Evolutionary conservation across 2,888 invertebrate genomes (phyloP), one percentile per base, ranked within the genome.

Genomic region (Philonicus albiceps): DNA sequence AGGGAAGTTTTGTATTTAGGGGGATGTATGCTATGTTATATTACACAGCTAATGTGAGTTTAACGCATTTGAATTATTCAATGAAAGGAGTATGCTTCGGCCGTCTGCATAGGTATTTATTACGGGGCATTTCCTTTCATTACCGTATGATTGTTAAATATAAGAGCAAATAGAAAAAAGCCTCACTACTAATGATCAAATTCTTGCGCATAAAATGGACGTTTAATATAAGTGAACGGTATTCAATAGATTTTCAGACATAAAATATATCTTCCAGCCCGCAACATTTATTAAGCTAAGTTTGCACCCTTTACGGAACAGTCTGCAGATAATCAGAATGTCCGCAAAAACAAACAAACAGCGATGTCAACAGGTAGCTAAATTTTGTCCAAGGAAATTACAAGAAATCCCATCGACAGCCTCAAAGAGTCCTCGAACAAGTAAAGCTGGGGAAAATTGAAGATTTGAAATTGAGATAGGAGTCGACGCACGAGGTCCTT

Each of bases 401-500:
- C 22, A 22, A 64, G 64, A 64, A 64, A 64, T 64, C 27, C 64
- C 64, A 64, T 64, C 64, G 11, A 64, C 27, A 64, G 11, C 64
- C 64, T 64, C 64, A 11, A 27, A 64, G 64, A 64, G 64, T 22
- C 3, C 64, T 64, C 3, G 11, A 49, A 30, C 27, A 30, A 30
- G 40, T 3, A 22, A 49, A 78, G 11, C 27, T 8, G 22, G 13
- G 37, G 22, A 49, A 55, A 55, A 81, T 81, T 81, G 30, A 53
- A 55, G 81, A 81, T 81, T 34, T 34, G 31, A 81, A 81, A 55
- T 8, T 19, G 49, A 30, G 81, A 81, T 81, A 81, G 31, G 34
- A 64, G 81, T 81, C 49, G 37, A n/a, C 34, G 53, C 37, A 55
- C 81, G 37, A 81, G 49, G 27, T 22, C 78, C 43, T 30, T 49